These are phyloP conservation scores for Brachypodius melanocephalos DNA, from an alignment of 2,113 vertebrate species.

Conservation along the genomic window DNA sequence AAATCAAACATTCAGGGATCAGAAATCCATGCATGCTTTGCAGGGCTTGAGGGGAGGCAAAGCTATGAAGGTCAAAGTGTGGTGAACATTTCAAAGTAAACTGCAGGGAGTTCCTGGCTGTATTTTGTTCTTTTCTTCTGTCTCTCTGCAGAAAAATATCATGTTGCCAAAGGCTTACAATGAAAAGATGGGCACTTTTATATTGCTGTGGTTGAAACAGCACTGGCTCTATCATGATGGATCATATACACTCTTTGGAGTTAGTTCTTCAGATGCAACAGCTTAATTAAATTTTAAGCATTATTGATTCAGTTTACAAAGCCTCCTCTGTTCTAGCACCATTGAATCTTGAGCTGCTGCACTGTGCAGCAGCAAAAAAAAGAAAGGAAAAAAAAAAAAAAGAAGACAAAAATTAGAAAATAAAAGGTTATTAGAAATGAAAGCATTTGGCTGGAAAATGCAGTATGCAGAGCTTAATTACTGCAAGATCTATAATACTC, in stretches of 20 bases:
- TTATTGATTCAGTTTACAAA: slow-evolving; percentile 45
- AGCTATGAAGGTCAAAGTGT: slow-evolving; percentile 23
- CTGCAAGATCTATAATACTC: not conserved
- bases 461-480: not conserved
- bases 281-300: slow-evolving; percentile 61
- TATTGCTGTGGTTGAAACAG: not conserved
- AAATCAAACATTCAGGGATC: not conserved
- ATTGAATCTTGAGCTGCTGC: not conserved
- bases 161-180: not conserved
- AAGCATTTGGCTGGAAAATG: not conserved
- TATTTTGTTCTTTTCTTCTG: not conserved
- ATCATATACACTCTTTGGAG: slow-evolving; percentile 4
- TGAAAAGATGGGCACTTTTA: not conserved
- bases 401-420: too few species aligned
- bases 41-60: not conserved
- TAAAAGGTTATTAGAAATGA: not conserved
- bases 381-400: too few species aligned
- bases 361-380: not conserved
- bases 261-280: slow-evolving; percentile 14
- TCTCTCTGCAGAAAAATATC: slow-evolving; percentile 1
- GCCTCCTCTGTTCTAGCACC: not conserved
- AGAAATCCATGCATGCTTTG: not conserved
- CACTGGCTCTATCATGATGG: not conserved
- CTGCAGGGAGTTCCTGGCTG: not conserved
- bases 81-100: slow-evolving; percentile 1